These are phyloP conservation scores for Pectinophora gossypiella DNA, from an alignment of 1,140 invertebrate species.

Conservation along the genomic window DNA sequence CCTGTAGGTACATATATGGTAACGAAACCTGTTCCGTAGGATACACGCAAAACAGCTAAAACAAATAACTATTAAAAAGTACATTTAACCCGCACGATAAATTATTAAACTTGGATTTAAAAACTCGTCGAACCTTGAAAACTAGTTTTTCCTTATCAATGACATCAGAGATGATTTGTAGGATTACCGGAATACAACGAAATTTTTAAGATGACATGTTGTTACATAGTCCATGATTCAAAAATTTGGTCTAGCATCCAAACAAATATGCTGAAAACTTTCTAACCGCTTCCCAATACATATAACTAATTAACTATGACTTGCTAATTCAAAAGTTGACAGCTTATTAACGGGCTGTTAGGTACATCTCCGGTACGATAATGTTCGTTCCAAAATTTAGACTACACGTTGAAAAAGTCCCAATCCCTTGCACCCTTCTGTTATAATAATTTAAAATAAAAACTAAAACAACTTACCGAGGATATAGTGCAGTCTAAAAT, in stretches of 20 bases:
- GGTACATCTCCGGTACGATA: not conserved
- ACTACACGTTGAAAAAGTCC: not conserved
- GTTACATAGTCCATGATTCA: not conserved
- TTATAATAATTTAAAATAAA: not conserved
- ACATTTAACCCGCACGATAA: not conserved
- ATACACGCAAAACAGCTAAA: not conserved
- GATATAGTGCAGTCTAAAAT: conserved; percentile 52
- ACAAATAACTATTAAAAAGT: not conserved
- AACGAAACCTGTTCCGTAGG: not conserved
- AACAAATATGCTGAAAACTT: too few species aligned
- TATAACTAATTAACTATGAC: not conserved
- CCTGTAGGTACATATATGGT: not conserved
- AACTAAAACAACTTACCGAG: conserved; percentile 37
- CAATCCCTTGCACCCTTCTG: not conserved
- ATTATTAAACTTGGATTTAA: too few species aligned
- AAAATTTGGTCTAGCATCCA: too few species aligned
- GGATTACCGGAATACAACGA: not conserved
- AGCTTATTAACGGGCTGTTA: not conserved
- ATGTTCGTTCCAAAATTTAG: not conserved
- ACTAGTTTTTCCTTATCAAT: conserved; percentile 1
- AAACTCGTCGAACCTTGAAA: not conserved
- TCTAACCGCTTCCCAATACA: not conserved
- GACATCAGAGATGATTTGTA: not conserved
- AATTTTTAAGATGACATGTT: not conserved
- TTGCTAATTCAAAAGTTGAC: not conserved